Evolutionary conservation across 2,888 invertebrate genomes (phyloP), one percentile per base, ranked within the genome.

Genomic region (Oxystoma pomonae): DNA sequence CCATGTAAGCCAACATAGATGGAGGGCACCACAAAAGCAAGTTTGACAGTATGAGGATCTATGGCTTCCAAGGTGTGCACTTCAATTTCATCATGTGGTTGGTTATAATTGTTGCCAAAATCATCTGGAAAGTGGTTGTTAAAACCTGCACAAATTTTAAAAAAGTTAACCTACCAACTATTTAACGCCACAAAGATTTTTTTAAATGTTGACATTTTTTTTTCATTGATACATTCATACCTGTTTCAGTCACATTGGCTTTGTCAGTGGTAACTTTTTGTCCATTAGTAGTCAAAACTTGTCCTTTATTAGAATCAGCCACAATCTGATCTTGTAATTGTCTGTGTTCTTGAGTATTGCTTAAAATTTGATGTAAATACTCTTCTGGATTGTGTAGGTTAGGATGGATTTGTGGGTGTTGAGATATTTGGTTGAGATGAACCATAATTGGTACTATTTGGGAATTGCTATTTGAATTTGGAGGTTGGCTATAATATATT

Each of bases 1-100:
- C 95, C 95, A 72, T 92, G 89, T 55, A 95, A 83, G 21, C 94
- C 94, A 7, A 95, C 93, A 69, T 93, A 86, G 1, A 93, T 85
- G 18, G 87, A 83, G 0, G 95, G 94, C 9, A 95, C 88, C 1
- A 90, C 90, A 76, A 95, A 94, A 12, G 92, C 86, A 75, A 95
- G 85, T 68, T 91, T 88, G 7, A 94, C 88, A 22, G 91, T 90
- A 18, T 88, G 87, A 0, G 91, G 87, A 69, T 93, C 90, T 63
- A 94, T 84, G 1, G 93, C 87, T 77, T 91, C 89, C 68, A 94
- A 76, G 0, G 75, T 73, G 58, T 85, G 83, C 16, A 86, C 83
- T 16, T 79, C 78, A 58, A 87, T 81, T 68, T 84, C 84, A 68
- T 85, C 84, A 64, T 74, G 74, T 21, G 73, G 73, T 21, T 73